phyloP scores from a whole-genome alignment of 2,888 invertebrate species.

The Xestia sexstrigata region DNA sequence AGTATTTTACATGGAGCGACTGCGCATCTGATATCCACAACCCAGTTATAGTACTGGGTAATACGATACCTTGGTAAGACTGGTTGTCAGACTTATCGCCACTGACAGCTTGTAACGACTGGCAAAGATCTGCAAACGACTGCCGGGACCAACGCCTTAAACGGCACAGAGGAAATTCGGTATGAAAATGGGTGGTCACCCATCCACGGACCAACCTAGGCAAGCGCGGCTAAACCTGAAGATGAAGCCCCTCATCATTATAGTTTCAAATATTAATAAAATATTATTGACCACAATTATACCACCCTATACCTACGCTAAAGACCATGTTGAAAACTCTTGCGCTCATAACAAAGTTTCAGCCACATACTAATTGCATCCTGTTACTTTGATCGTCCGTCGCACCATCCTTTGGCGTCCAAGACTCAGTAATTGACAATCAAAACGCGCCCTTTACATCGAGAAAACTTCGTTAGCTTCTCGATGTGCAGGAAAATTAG shows the following conservation, averaged over 20 bases:
- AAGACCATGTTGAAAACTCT: constrained; percentile 38
- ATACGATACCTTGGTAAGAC: not conserved
- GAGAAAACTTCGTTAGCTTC: constrained; percentile 87
- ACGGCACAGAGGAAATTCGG: not conserved
- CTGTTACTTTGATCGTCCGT: constrained; percentile 79
- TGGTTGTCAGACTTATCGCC: not conserved
- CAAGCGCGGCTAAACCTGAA: not conserved
- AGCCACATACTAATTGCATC: constrained; percentile 85
- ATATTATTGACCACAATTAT: constrained; percentile 22
- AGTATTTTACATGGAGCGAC: not conserved
- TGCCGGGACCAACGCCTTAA: not conserved
- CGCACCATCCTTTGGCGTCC: constrained; percentile 80
- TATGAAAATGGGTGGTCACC: not conserved
- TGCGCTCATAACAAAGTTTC: constrained; percentile 76
- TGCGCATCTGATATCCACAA: not conserved
- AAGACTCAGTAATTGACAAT: constrained; percentile 88
- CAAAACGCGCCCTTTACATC: constrained; percentile 87
- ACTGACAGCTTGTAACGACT: not conserved
- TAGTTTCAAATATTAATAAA: not conserved
- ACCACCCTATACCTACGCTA: not conserved
- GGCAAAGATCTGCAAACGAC: not conserved
- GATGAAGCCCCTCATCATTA: not conserved
- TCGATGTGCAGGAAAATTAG: constrained; percentile 89
- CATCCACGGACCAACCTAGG: not conserved
- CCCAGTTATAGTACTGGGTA: not conserved